Evolutionary conservation across 1,140 invertebrate species (phyloP).

Genomic region (Dryas iulia): DNA sequence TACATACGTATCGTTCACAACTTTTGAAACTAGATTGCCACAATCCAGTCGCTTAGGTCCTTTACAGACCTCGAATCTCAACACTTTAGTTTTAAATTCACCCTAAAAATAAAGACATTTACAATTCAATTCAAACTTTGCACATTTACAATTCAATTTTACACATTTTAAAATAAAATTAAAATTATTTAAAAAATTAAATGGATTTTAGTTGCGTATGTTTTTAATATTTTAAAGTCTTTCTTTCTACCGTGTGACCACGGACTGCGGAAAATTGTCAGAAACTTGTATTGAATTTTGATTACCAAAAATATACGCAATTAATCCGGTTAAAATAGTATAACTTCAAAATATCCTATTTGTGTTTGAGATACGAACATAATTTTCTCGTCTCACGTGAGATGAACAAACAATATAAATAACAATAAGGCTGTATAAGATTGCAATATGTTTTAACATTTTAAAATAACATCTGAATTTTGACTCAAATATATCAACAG

Average conservation of each 20-base stretch:
- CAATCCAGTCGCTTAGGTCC: slow-evolving; percentile 47
- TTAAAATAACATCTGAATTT: background rate
- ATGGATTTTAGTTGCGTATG: too few relatives aligned
- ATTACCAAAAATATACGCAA: too few relatives aligned
- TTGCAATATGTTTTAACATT: background rate
- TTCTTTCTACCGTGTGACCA: too few relatives aligned
- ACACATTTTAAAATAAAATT: too few relatives aligned
- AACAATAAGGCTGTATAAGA: background rate
- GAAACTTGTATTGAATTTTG: too few relatives aligned
- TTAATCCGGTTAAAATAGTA: too few relatives aligned
- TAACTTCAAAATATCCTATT: background rate
- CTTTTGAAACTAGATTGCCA: slow-evolving; percentile 18
- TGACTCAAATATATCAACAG: background rate
- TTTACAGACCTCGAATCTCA: slow-evolving; percentile 35
- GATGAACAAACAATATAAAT: background rate
- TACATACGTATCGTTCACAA: slow-evolving; percentile 31
- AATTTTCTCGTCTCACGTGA: background rate
- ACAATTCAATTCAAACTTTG: too few relatives aligned
- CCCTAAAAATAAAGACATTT: too few relatives aligned
- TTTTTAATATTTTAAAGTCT: too few relatives aligned
- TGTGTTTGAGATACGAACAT: background rate
- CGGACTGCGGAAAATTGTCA: too few relatives aligned
- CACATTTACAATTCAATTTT: too few relatives aligned
- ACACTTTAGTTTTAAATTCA: slow-evolving; percentile 38
- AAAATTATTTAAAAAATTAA: too few relatives aligned